Conservation (phyloP, 2,888 invertebrate genomes). For the Xestia rhomboidea region DNA sequence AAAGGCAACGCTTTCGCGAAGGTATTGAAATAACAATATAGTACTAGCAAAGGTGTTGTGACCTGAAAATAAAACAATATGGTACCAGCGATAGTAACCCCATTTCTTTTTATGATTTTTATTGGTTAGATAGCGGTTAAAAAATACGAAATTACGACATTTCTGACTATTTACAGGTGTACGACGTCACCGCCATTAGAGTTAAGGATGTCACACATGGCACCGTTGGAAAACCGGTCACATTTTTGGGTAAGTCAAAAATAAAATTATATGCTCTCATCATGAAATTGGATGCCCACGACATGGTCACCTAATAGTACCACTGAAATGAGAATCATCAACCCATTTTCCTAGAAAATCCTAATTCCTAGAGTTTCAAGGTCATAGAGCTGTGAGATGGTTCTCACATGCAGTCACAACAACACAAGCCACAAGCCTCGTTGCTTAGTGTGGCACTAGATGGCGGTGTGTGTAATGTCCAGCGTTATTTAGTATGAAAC, state of each 20-base stretch:
- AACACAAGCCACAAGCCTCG: too few relatives aligned
- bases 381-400: too few relatives aligned
- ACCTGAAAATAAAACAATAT: not conserved
- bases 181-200: conserved; percentile 98
- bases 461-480: too few relatives aligned
- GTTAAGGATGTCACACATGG: conserved; percentile 97
- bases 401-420: too few relatives aligned
- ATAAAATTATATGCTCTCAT: not conserved
- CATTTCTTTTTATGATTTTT: not conserved
- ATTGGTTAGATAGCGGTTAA: accelerated
- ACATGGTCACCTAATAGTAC: not conserved
- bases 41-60: not conserved
- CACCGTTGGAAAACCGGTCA: conserved; percentile 97
- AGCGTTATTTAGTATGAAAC: too few relatives aligned
- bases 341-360: not conserved
- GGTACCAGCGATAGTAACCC: not conserved
- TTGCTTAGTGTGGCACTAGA: too few relatives aligned
- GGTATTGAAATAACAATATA: not conserved
- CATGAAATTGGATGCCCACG: not conserved
- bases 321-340: not conserved
- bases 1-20: not conserved
- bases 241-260: conserved; percentile 93
- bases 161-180: conserved; percentile 90
- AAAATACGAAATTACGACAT: not conserved
- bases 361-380: not conserved